Evolutionary conservation across 2,113 vertebrate species (phyloP).

Genomic region (Zosterops borbonicus): DNA sequence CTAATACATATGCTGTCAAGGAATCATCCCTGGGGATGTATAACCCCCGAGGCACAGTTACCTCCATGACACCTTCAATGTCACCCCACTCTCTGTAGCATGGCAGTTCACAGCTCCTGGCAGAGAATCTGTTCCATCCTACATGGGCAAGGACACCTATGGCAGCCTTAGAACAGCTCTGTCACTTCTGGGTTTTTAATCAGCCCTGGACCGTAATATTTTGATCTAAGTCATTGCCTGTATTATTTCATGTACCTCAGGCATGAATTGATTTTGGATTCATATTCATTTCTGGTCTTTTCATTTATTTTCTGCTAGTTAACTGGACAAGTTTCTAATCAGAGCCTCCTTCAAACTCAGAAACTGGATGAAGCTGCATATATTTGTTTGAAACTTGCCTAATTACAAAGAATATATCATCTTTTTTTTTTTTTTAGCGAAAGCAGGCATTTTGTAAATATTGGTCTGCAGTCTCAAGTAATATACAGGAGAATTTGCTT

Average conservation of each 20-base stretch:
- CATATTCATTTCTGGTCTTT: not conserved
- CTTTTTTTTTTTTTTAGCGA: not conserved
- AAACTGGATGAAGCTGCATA: not conserved
- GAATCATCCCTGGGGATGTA: not conserved
- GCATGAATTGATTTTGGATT: not conserved
- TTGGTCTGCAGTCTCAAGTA: not conserved
- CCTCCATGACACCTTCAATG: not conserved
- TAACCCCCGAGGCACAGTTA: accelerated
- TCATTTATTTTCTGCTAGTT: not conserved
- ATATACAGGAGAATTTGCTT: not conserved
- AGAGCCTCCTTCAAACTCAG: not conserved
- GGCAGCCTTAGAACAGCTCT: not conserved
- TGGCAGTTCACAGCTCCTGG: accelerated
- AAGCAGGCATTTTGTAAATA: not conserved
- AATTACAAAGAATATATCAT: not conserved
- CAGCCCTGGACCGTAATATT: accelerated
- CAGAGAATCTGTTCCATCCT: not conserved
- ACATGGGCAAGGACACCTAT: not conserved
- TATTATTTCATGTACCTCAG: not conserved
- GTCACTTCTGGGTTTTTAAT: not conserved
- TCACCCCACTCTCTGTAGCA: accelerated
- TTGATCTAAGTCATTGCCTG: not conserved
- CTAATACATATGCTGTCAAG: not conserved
- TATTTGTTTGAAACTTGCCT: not conserved
- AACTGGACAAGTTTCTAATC: not conserved